phyloP scores from a whole-genome alignment of 2,113 vertebrate genomes.

The Eubucco bourcierii region DNA sequence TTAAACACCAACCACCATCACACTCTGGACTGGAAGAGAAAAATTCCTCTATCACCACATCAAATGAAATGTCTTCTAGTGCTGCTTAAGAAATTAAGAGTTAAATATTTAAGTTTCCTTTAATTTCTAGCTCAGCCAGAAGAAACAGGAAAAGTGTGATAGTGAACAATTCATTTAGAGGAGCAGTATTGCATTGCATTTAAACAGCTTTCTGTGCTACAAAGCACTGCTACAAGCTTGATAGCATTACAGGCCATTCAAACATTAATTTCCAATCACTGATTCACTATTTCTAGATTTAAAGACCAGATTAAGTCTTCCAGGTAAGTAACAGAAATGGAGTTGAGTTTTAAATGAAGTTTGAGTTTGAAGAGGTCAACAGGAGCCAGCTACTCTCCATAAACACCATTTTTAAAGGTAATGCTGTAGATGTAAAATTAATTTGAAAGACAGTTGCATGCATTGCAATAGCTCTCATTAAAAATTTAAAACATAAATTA shows the following conservation, averaged over 20 bases:
- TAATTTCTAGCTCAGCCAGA: slow-evolving; percentile 1
- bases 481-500: slow-evolving; percentile 12
- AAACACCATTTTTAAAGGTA: neutral
- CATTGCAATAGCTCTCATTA: neutral
- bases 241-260: neutral
- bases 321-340: neutral
- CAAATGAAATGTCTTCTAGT: slow-evolving; percentile 44
- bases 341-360: neutral
- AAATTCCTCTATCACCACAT: slow-evolving; percentile 31
- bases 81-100: neutral
- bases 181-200: neutral
- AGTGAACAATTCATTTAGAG: neutral
- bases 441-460: neutral
- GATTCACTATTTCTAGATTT: neutral
- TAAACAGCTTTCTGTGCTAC: neutral
- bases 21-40: neutral
- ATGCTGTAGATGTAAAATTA: neutral
- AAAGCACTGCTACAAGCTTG: neutral
- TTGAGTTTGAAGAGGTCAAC: neutral
- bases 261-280: neutral
- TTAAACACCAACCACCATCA: slow-evolving; percentile 39
- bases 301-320: neutral
- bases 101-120: neutral
- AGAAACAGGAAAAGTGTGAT: neutral
- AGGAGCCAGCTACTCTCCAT: neutral